phyloP scores from a whole-genome alignment of 1,140 invertebrate species.

The Cylas formicarius region DNA sequence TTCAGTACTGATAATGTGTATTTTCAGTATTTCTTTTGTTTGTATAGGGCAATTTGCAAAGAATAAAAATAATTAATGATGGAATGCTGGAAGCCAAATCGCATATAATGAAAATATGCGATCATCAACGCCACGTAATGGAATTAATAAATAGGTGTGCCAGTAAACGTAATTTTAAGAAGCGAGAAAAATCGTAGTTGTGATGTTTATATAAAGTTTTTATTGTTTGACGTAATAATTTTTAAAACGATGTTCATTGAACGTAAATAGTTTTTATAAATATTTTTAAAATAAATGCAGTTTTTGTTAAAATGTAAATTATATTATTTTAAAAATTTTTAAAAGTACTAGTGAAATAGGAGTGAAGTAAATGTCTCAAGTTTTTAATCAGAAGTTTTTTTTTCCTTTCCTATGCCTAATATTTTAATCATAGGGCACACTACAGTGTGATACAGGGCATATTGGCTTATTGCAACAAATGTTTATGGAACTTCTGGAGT shows the following conservation, averaged over 20 bases:
- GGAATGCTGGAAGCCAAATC: slow-evolving; percentile 81
- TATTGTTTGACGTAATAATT: slow-evolving; percentile 8
- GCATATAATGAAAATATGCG: slow-evolving; percentile 83
- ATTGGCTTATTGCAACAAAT: too few relatives aligned
- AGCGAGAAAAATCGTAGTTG: slow-evolving; percentile 59
- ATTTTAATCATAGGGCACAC: too few relatives aligned
- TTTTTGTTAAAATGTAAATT: neutral
- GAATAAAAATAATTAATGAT: slow-evolving; percentile 87
- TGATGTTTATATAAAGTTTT: slow-evolving; percentile 7
- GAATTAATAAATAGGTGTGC: slow-evolving; percentile 85
- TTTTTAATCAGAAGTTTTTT: too few relatives aligned
- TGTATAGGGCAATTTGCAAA: slow-evolving; percentile 82
- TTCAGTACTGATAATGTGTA: neutral
- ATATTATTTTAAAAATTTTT: too few relatives aligned
- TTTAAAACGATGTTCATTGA: slow-evolving; percentile 9
- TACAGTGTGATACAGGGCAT: too few relatives aligned
- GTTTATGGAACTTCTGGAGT: too few relatives aligned
- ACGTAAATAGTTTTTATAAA: slow-evolving; percentile 16
- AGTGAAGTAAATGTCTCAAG: too few relatives aligned
- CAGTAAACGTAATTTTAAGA: slow-evolving; percentile 86
- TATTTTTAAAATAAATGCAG: neutral
- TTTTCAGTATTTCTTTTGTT: slow-evolving; percentile 6
- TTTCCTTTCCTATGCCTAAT: too few relatives aligned
- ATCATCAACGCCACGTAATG: slow-evolving; percentile 79
- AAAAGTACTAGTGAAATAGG: too few relatives aligned